Evolutionary conservation across 2,797 vertebrate species (phyloP), one percentile per base, ranked within the genome.

Genomic region (Acipenser transmontanus): DNA sequence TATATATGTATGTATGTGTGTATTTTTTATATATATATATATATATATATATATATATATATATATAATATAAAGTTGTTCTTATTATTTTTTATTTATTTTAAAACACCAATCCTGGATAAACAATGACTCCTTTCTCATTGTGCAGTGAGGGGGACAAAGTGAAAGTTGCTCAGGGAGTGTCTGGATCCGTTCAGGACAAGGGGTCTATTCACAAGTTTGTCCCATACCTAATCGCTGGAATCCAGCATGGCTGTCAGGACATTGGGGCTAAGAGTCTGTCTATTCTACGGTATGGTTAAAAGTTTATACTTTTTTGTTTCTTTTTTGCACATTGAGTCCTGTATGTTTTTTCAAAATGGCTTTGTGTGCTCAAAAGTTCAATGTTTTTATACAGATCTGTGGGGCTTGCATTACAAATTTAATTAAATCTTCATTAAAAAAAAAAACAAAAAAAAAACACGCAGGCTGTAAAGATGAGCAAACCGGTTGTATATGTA

Each of bases 161-260:
- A 65, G 92, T 96, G 73, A 98, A 96, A 80, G 94, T 97, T 11
- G 94, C 94, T 1, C 95, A 97, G 82, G 95, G 95, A 0, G 96
- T 97, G 10, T 94, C 94, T 0, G 95, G 95, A 66, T 96, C 94
- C 48, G 91, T 96, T 69, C 95, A 94, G 82, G 95, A 97, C 82
- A 98, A 97, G 82, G 95, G 95, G 49, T 98, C 96, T 68, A 95
- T 98, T 77, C 95, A 97, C 72, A 97, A 97, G 75, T 97, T 98
- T 66, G 92, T 83, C 71, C 96, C 96, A 10, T 98, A 97, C 82
- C 89, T 98, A 76, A 95, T 98, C 6, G 91, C 95, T 17, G 95
- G 96, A 3, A 95, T 98, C 77, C 96, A 97, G 75, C 96, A 98
- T 6, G 94, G 96, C 81, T 98, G 95, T 77, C 96, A 98, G 84